Evolutionary conservation across 2,797 vertebrate species (phyloP), one percentile per base, ranked within the genome.

Genomic region (Gymnoscopelus microlampas): DNA sequence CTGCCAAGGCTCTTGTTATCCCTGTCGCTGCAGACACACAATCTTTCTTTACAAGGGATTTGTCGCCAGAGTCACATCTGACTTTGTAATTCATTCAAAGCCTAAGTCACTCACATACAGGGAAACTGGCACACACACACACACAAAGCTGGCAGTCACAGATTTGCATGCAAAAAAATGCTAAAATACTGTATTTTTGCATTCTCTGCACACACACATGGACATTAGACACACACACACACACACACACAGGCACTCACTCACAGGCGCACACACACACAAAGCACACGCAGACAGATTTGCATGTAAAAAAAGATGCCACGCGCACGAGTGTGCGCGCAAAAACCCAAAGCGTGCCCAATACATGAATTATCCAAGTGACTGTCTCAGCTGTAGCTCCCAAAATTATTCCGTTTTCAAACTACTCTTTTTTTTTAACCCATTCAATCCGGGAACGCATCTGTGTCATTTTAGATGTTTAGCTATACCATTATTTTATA

Each of bases 371-470:
- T 88, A 89, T 85, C 81, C 84, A 81, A 80, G 71, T 79, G 71
- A 87, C 76, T 91, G 85, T 82, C 71, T 74, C 79, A 84, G 85
- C 83, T 85, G 87, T 78, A 83, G 72, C 74, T 60, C 68, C 50
- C 78, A 89, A 76, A 90, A 92, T 89, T 85, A 90, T 91, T 91
- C 89, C 91, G 79, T 63, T 79, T 44, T 80, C 69, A 78, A 86
- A 77, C 75, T 63, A 7, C 70, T 55, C 75, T 72, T 66, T 66
- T 71, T 48, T 63, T 73, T 48, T 50, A 47, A n/a, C n/a, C n/a
- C n/a, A n/a, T n/a, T n/a, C n/a, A n/a, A n/a, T n/a, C n/a, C n/a
- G n/a, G n/a, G n/a, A n/a, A n/a, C n/a, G n/a, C n/a, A n/a, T n/a
- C n/a, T n/a, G n/a, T n/a, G n/a, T n/a, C n/a, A n/a, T n/a, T n/a